Conservation (phyloP, 2,797 vertebrate species). For the Linurgus olivaceus region DNA sequence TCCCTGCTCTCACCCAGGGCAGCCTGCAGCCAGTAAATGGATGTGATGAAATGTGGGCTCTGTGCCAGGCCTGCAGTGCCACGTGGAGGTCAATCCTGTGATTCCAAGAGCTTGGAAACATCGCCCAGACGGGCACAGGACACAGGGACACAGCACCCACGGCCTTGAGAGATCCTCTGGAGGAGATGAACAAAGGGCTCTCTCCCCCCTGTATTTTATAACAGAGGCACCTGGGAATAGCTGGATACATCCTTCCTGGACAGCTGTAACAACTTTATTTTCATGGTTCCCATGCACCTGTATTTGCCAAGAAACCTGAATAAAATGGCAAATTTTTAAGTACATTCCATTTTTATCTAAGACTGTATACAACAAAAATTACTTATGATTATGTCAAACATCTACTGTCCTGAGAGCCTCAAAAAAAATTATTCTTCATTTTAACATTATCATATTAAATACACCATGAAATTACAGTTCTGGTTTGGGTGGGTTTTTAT, state of each 20-base stretch:
- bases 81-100: not conserved
- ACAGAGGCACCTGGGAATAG: not conserved
- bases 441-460: not conserved
- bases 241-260: not conserved
- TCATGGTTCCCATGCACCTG: not conserved
- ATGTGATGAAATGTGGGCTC: not conserved
- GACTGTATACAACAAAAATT: not conserved
- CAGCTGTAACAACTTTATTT: not conserved
- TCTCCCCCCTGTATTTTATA: not conserved
- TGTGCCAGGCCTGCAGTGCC: not conserved
- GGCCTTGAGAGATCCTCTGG: not conserved
- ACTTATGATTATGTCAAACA: not conserved
- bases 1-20: not conserved
- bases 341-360: too few relatives aligned
- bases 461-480: not conserved
- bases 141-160: not conserved
- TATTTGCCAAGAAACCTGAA: not conserved
- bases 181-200: not conserved
- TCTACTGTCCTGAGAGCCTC: not conserved
- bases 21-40: not conserved
- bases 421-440: not conserved
- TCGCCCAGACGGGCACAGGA: accelerated
- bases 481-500: not conserved
- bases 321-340: not conserved
- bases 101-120: not conserved